Evolutionary conservation across 2,113 vertebrate species (phyloP), one percentile per base, ranked within the genome.

Genomic region (Cynopterus brachyotis): DNA sequence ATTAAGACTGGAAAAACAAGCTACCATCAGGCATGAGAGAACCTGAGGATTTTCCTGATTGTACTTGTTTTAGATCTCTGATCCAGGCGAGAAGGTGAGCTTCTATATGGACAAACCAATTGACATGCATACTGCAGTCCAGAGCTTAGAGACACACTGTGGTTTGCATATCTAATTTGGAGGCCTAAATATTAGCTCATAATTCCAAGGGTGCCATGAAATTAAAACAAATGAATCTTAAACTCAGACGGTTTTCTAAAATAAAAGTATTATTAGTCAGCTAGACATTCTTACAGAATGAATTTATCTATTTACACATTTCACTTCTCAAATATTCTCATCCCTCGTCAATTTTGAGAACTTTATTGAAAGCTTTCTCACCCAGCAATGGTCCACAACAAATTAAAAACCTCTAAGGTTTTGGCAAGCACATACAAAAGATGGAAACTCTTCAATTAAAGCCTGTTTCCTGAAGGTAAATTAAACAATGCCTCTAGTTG

Each of bases 191-290:
- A 60, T 35, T 87, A 85, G 53, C 70, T 93, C 15, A n/a, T 40
- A 97, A 94, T 87, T 87, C 55, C 62, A 86, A 91, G 37, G 11
- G 8, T 50, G 82, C 24, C 73, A 93, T 30, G 13, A 81, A 91
- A 88, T 12, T 82, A 24, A 17, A 79, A 30, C 32, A 24, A 93
- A 82, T 72, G 55, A 88, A 78, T 85, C 57, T 76, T 55, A 64
- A 76, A 81, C 40, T 40, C 17, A n/a, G 13, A 13, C 8, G 42
- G 37, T 84, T 75, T 94, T 80, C 70, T 84, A 26, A 69, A 73
- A 95, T 64, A 84, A 93, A 55, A 66, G 19, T n/a, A 76, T 5
- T 69, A 72, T 40, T 84, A 47, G 24, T 57, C 30, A 79, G 35
- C 60, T 66, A 82, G 66, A 86, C 87, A 78, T 67, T 19, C 50